Evolutionary conservation across 2,888 invertebrate genomes (phyloP), one percentile per base, ranked within the genome.

Genomic region (Catocala nupta): DNA sequence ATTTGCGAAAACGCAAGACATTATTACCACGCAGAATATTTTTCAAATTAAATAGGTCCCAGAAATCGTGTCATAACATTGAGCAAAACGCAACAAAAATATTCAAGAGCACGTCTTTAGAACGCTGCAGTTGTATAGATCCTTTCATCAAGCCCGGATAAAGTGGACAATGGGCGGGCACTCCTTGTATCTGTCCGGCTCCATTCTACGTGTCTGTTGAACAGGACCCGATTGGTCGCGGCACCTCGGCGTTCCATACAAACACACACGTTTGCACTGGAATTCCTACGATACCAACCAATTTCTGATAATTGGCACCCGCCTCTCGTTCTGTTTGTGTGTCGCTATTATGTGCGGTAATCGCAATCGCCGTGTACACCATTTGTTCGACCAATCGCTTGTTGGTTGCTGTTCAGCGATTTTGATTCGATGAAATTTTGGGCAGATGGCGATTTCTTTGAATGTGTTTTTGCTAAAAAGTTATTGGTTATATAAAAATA

Each of bases 151-250:
- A 12, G 12, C n/a, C 10, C 36, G 13, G 51, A 11, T 12, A 34
- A 3, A n/a, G 8, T 36, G 12, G 60, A 72, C 66, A 77, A 77
- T 63, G 36, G 52, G 34, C 39, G 44, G 63, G 39, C 60, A 64
- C 67, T 69, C 55, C 66, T 63, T 65, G 49, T 16, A 59, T 65
- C 63, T 55, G 62, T 52, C 45, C 59, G 55, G 57, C 63, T 63
- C 64, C 39, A 56, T 61, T 65, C 63, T 63, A 62, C 66, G 65
- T 63, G 63, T 57, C 45, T 51, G 62, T 73, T 65, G 66, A 64
- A 68, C 58, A 63, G 64, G 69, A 49, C 51, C 10, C 56, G 53
- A 72, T 77, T 77, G 55, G 71, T 59, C 42, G 50, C 60, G 66
- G 64, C 53, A 60, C 71, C 62, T 61, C 56, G 69, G 16, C 52